Conservation (phyloP, 1,140 invertebrate genomes). For the Orchestia grillus region DNA sequence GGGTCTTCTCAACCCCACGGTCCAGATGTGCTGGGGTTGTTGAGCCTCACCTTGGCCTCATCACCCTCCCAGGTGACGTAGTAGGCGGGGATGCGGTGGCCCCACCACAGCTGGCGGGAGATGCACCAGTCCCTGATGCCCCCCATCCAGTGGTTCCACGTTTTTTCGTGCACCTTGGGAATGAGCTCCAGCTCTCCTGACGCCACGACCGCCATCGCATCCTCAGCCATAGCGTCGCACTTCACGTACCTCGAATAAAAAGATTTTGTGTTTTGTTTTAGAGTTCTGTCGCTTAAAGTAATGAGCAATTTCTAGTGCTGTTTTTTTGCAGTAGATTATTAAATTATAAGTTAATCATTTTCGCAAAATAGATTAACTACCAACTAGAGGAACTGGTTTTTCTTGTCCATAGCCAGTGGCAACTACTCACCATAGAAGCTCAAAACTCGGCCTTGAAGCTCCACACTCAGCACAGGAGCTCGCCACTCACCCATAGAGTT, state of each 20-base stretch:
- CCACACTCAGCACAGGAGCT: too few species aligned
- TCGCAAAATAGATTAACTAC: too few species aligned
- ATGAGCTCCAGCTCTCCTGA: constrained; percentile 90
- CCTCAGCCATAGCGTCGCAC: constrained; percentile 85
- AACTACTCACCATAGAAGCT: too few species aligned
- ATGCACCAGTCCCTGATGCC: constrained; percentile 78
- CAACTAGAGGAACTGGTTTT: too few species aligned
- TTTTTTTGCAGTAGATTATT: too few species aligned
- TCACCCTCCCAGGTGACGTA: constrained; percentile 75
- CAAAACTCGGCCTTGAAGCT: too few species aligned
- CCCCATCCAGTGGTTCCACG: constrained; percentile 96
- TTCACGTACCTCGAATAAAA: constrained; percentile 76
- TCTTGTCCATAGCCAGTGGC: too few species aligned
- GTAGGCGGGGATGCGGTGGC: constrained; percentile 98
- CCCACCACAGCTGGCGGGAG: constrained; percentile 98
- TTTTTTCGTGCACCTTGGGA: constrained; percentile 92
- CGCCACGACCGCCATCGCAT: constrained; percentile 85
- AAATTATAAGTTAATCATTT: too few species aligned
- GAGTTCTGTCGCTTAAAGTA: too few species aligned
- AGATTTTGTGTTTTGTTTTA: background rate
- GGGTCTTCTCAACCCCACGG: too few species aligned
- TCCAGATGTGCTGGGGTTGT: background rate
- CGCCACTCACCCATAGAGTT: too few species aligned
- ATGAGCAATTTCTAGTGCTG: too few species aligned
- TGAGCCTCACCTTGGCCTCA: background rate